Conservation (phyloP, 2,113 vertebrate genomes). For the Cyanoramphus novaezelandiae region DNA sequence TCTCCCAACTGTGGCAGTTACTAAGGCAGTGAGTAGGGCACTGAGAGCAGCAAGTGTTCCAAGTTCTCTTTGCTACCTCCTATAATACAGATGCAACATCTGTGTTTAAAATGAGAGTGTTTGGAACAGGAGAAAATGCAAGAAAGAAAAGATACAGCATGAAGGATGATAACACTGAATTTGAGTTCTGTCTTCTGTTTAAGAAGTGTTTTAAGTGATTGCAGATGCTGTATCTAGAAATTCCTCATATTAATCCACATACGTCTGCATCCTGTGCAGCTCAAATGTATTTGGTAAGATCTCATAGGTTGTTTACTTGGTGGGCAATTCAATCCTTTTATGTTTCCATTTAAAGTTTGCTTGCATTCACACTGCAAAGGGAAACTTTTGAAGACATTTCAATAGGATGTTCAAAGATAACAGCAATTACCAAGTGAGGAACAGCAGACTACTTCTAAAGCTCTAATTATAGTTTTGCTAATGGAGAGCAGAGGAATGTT, state of each 20-base stretch:
- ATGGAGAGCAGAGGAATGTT: neutral
- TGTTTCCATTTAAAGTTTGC: neutral
- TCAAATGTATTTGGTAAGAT: neutral
- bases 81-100: accelerated
- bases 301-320: neutral
- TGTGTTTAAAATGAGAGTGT: neutral
- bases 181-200: neutral
- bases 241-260: neutral
- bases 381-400: neutral
- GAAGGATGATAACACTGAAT: neutral
- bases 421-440: neutral
- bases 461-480: neutral
- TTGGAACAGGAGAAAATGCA: neutral
- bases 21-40: accelerated
- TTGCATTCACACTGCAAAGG: neutral
- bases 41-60: neutral
- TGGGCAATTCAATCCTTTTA: neutral
- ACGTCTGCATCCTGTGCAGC: neutral
- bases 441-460: neutral
- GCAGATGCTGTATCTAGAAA: neutral
- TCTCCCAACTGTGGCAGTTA: neutral
- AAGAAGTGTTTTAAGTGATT: neutral
- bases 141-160: neutral
- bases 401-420: neutral
- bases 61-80: neutral